phyloP scores from a whole-genome alignment of 2,888 invertebrate genomes.

The Tetrapedia diversipes region DNA sequence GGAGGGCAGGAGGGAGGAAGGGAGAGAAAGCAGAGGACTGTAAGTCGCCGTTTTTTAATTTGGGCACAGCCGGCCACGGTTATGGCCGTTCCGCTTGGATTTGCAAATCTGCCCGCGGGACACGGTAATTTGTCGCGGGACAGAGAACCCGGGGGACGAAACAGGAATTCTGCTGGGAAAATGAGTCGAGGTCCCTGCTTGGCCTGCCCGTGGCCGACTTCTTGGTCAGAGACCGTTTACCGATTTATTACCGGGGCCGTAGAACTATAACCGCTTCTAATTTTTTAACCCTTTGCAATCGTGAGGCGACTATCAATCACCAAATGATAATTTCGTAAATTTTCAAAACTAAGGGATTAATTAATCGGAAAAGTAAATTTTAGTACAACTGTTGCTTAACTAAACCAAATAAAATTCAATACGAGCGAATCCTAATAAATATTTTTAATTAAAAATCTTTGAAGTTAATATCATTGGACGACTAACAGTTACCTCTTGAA shows the following conservation, averaged over 20 bases:
- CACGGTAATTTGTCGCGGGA: constrained; percentile 44
- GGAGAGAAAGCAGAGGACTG: background rate
- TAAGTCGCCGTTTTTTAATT: constrained; percentile 56
- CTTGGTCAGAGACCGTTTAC: background rate
- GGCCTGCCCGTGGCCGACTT: background rate
- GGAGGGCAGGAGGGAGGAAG: background rate
- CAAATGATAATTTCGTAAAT: too few species aligned
- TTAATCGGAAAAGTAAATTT: too few species aligned
- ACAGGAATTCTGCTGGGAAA: constrained; percentile 40
- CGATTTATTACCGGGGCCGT: constrained; percentile 37
- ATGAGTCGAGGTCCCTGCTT: background rate
- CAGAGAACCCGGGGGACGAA: constrained; percentile 33
- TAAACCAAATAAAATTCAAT: too few species aligned
- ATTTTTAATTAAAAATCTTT: too few species aligned
- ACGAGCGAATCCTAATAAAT: too few species aligned
- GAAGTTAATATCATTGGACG: too few species aligned
- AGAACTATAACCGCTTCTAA: too few species aligned
- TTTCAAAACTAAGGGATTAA: too few species aligned
- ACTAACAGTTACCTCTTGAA: too few species aligned
- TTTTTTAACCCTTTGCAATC: too few species aligned
- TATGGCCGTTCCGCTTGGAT: constrained; percentile 46
- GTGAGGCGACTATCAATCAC: too few species aligned
- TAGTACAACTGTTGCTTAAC: too few species aligned
- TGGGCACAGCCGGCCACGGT: constrained; percentile 39
- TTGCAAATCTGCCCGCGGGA: constrained; percentile 30